Evolutionary conservation across 2,113 vertebrate species (phyloP).

Genomic region (Nicator chloris): DNA sequence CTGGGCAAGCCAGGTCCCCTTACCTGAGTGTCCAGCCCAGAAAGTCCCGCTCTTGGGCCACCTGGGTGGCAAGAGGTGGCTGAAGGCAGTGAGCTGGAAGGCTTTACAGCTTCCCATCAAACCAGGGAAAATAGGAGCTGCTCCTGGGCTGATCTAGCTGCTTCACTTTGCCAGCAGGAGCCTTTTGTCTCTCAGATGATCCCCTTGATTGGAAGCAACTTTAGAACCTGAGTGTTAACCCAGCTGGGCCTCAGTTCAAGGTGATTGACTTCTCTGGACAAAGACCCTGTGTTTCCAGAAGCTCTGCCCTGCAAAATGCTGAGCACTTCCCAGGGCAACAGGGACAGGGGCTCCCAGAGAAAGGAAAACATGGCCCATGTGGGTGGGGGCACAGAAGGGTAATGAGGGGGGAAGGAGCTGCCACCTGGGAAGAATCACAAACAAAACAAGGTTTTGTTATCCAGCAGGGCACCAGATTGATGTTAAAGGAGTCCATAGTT

Average conservation of each 20-base stretch:
- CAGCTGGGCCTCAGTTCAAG: neutral
- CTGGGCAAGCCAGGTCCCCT: neutral
- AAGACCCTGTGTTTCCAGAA: neutral
- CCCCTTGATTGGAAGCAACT: neutral
- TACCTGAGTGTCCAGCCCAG: neutral
- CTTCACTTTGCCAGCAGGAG: neutral
- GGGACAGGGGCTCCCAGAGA: neutral
- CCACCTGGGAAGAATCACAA: neutral
- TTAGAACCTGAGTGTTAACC: neutral
- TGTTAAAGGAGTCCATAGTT: neutral
- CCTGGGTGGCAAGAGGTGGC: neutral
- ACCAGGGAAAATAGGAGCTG: neutral
- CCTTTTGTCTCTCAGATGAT: neutral
- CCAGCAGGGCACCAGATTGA: neutral
- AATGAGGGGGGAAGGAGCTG: neutral
- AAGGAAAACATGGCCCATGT: neutral
- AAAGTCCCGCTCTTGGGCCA: neutral
- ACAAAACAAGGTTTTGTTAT: neutral
- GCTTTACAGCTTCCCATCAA: neutral
- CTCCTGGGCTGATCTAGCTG: neutral
- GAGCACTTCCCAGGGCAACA: neutral
- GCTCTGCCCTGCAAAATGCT: neutral
- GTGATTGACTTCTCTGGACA: neutral
- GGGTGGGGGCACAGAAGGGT: neutral
- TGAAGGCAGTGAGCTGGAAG: neutral